Evolutionary conservation across 2,797 vertebrate species (phyloP).

Genomic region (Melanotaenia maccullochi): DNA sequence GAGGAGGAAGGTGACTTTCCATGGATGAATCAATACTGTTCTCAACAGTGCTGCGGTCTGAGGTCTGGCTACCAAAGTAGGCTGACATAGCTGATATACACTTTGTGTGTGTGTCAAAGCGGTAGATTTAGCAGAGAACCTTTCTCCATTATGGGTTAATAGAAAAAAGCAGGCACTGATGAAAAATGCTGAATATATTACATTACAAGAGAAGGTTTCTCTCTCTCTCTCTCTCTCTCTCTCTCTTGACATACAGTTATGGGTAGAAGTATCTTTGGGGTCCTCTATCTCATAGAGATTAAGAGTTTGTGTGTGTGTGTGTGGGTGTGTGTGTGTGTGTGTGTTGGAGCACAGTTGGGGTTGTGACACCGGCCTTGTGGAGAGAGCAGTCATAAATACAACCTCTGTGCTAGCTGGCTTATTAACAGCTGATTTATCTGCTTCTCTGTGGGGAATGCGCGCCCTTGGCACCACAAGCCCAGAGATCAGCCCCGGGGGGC

Average conservation of each 20-base stretch:
- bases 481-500: constrained; percentile 54
- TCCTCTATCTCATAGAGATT: constrained; percentile 52
- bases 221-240: constrained; percentile 24
- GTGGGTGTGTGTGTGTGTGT: background rate
- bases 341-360: constrained; percentile 40
- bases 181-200: constrained; percentile 67
- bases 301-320: constrained; percentile 27
- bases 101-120: constrained; percentile 31
- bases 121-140: constrained; percentile 55
- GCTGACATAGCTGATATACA: constrained; percentile 42
- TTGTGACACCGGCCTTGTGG: constrained; percentile 72
- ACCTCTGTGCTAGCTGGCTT: constrained; percentile 61
- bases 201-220: constrained; percentile 25
- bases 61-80: constrained; percentile 38
- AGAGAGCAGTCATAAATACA: constrained; percentile 74
- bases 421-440: constrained; percentile 81
- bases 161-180: constrained; percentile 57
- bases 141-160: constrained; percentile 69
- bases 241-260: constrained; percentile 45
- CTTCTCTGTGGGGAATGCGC: constrained; percentile 59
- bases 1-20: constrained; percentile 78
- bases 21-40: constrained; percentile 72
- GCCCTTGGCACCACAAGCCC: constrained; percentile 72
- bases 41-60: constrained; percentile 38
- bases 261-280: constrained; percentile 43